Base-by-base conservation (phyloP, 37 sponge, comb jelly and placozoan species). In the Ianthella basta region DNA sequence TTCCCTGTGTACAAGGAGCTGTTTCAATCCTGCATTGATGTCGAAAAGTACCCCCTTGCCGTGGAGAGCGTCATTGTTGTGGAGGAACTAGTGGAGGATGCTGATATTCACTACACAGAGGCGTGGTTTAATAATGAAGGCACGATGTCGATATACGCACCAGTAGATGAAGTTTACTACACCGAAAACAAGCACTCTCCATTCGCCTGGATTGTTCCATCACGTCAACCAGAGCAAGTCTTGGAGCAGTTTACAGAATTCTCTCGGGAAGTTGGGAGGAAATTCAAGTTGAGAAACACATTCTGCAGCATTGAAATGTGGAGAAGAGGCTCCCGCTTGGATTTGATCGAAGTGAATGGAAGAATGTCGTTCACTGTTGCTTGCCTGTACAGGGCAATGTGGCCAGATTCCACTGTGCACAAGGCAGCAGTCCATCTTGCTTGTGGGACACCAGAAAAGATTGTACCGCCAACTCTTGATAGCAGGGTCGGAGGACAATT, bases 91-190 rank as follows among this genome's bases (percentile, higher is more conserved):
- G 83, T 83, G 27, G 83, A 66, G 19, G 33, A 24, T 25, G 64
- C 41, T 0, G 38, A 34, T 15, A 50, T 41, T 25, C 66, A 83
- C 69, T 53, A 13, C 55, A 64, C 66, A 15, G 83, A 83, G 15
- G 83, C 54, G 55, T 83, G 83, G 83, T 67, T 67, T 32, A 69
- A 83, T 44, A 69, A 44, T 24, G 23, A n/a, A 25, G 83, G 83
- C 21, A 39, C 1, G 6, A 29, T 15, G 33, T 27, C 61, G 18
- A 23, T 66, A 50, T 83, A 63, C 65, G 15, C 19, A 0, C 21
- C 60, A 32, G 24, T 4, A 25, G 60, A 56, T 15, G 60, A 56
- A 2, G 33, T 20, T 3, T 56, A 30, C 35, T 30, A 27, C 33
- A 1, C 80, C 1, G 55, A 56, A 33, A 59, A 4, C 19, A 19